Conservation (phyloP, 2,797 vertebrate genomes). For the Aplochiton taeniatus region DNA sequence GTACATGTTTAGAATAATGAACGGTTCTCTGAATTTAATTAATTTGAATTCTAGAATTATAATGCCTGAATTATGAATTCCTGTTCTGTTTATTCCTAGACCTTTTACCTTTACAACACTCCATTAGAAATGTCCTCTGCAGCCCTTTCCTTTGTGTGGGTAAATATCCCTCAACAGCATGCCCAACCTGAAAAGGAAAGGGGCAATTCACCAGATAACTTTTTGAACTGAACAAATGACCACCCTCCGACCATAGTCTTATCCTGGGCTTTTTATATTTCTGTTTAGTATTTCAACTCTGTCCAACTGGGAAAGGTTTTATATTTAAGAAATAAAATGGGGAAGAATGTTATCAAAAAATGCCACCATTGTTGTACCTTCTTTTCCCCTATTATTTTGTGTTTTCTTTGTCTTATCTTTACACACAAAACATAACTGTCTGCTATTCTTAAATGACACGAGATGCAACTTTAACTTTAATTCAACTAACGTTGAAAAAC, state of each 20-base stretch:
- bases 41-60: constrained; percentile 3
- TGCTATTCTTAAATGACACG: not conserved
- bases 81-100: not conserved
- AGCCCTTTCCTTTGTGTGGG: constrained; percentile 24
- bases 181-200: constrained; percentile 15
- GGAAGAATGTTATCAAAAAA: constrained; percentile 46
- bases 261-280: constrained; percentile 49
- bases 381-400: not conserved
- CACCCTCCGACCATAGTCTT: constrained; percentile 34
- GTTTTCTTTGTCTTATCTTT: not conserved
- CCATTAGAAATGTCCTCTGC: constrained; percentile 15
- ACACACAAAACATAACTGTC: not conserved
- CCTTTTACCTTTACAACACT: constrained; percentile 16
- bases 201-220: constrained; percentile 33
- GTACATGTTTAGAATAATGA: constrained; percentile 3
- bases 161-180: constrained; percentile 14
- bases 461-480: too few relatives aligned
- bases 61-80: not conserved
- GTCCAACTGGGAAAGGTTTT: constrained; percentile 67
- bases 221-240: constrained; percentile 37
- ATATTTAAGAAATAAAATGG: constrained; percentile 77
- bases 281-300: constrained; percentile 60
- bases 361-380: constrained; percentile 38
- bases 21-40: not conserved
- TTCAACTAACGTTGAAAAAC: too few relatives aligned